Base-by-base conservation (phyloP, 2,113 vertebrate genomes). In the Potamarius usumacintae region DNA sequence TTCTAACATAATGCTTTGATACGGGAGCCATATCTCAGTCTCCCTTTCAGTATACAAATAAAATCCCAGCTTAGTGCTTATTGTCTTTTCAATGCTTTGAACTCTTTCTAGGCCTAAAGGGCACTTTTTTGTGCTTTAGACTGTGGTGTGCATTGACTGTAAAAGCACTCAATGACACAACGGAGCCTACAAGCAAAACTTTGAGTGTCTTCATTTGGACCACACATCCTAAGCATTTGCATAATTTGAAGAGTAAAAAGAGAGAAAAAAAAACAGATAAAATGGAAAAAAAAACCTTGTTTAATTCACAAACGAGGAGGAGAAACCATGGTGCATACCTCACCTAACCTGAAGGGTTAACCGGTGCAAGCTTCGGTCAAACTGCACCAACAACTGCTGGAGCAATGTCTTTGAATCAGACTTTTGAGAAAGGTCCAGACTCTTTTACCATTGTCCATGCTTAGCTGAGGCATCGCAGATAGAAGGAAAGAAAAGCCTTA, bases 71-170 rank as follows among this genome's bases (percentile, higher is more conserved):
- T 99, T 99, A 99, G 97, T 96, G 96, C 95, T 97, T 97, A 99
- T 99, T 98, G 97, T 99, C 97, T 97, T 97, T 97, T 97, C 92
- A 97, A 96, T 95, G 96, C 98, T 99, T 99, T 99, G 98, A 99
- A 99, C 97, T 97, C 97, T 96, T 98, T 99, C 97, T 97, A 96
- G 96, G 96, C 96, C 96, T 97, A 97, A 96, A 96, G 96, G 95
- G 96, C 96, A 97, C 96, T 97, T 97, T 86, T 98, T 96, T 97
- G 96, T 97, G 98, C 97, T 96, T 94, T 96, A 96, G 97, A 97
- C 96, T 96, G 96, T 95, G 95, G 96, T 97, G 96, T 96, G 96
- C 97, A 98, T 98, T 99, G 97, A 98, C 97, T 99, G 97, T 98
- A 99, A 98, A 97, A 96, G 96, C 96, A 96, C 96, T 97, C 97